phyloP scores from a whole-genome alignment of 1,140 invertebrate genomes.

The Atta texana region DNA sequence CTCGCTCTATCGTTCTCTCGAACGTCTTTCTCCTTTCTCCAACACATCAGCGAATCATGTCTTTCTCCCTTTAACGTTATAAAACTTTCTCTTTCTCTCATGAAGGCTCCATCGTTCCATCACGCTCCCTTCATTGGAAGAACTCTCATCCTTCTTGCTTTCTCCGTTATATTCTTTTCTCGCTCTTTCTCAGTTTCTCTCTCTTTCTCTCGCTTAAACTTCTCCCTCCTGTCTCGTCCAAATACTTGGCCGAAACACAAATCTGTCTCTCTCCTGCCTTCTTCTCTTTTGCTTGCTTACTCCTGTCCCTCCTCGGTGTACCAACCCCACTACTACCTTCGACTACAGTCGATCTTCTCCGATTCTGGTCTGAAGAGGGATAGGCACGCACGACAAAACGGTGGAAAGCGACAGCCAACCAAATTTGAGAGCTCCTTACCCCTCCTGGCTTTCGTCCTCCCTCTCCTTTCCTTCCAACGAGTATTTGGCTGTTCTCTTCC shows the following conservation, averaged over 20 bases:
- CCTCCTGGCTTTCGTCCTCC: conserved; percentile 69
- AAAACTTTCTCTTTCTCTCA: conserved; percentile 37
- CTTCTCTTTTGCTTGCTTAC: conserved; percentile 40
- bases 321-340: conserved; percentile 36
- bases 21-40: conserved; percentile 54
- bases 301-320: conserved; percentile 16
- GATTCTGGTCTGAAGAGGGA: conserved; percentile 59
- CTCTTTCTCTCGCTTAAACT: conserved; percentile 23
- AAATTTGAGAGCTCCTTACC: conserved; percentile 83
- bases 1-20: conserved; percentile 37
- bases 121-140: conserved; percentile 28
- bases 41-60: conserved; percentile 1
- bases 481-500: conserved; percentile 19
- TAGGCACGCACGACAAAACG: conserved; percentile 47
- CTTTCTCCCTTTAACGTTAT: conserved; percentile 43
- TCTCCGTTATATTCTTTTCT: neutral
- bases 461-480: conserved; percentile 27
- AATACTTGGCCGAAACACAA: conserved; percentile 53
- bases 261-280: conserved; percentile 14
- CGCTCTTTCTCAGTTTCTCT: conserved; percentile 44
- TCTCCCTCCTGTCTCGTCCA: conserved; percentile 42
- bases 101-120: conserved; percentile 32
- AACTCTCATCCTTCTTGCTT: conserved; percentile 8
- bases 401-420: conserved; percentile 81
- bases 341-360: conserved; percentile 58